Conservation (phyloP, 2,113 vertebrate species). For the Paratilapia polleni region DNA sequence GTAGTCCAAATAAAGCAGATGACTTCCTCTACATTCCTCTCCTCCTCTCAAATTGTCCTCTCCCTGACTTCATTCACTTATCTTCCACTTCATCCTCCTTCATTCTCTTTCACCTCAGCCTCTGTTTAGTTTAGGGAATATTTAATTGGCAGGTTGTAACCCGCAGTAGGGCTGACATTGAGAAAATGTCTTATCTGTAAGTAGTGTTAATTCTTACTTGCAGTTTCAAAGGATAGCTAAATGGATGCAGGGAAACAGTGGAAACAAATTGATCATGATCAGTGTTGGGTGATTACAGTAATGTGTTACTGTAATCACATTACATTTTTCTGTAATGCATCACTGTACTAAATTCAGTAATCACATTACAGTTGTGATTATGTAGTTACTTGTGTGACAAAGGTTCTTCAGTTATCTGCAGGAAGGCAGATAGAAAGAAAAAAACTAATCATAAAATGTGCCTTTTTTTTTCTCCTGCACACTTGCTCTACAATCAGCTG, state of each 20-base stretch:
- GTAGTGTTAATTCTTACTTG: background rate
- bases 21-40: slow-evolving; percentile 17
- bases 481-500: no score
- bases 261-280: background rate
- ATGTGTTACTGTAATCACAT: background rate
- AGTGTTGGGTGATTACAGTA: background rate
- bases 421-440: no score
- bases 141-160: slow-evolving; percentile 61
- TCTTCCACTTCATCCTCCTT: slow-evolving; percentile 29
- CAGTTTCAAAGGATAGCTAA: background rate
- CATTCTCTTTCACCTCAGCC: slow-evolving; percentile 24
- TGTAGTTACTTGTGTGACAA: background rate
- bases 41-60: slow-evolving; percentile 21
- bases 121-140: slow-evolving; percentile 40
- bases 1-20: slow-evolving; percentile 33
- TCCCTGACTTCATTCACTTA: slow-evolving; percentile 47
- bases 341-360: background rate
- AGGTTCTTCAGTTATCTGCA: background rate
- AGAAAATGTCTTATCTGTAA: slow-evolving; percentile 42
- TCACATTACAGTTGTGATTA: background rate
- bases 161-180: slow-evolving; percentile 37
- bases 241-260: background rate
- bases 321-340: background rate
- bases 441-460: no score
- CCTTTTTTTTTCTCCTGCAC: no score